A percentile compares a stretch with the other conserved stretches of the same genome.
phyloP scores from a whole-genome alignment of 2,888 invertebrate species.

The Notocelia uddmanniana region DNA sequence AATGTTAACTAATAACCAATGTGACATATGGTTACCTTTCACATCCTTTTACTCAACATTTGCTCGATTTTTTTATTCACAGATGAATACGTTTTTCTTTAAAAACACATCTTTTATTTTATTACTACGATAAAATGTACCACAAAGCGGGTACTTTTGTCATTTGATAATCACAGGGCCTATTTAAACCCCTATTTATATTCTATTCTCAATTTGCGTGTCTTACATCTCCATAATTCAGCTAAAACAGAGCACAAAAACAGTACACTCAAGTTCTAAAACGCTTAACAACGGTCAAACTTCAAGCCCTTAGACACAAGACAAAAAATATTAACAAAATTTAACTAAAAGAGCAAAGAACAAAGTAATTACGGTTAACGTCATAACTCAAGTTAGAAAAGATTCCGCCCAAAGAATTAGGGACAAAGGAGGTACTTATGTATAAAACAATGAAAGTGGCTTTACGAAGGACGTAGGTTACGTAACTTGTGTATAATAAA shows the following conservation, averaged over 20 bases:
- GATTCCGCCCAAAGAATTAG: conserved; percentile 74
- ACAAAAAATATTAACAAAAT: conserved; percentile 40
- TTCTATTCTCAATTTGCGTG: neutral
- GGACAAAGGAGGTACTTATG: conserved; percentile 63
- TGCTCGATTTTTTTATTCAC: neutral
- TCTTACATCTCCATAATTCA: conserved; percentile 1
- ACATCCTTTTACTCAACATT: neutral
- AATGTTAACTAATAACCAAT: neutral
- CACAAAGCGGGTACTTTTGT: neutral
- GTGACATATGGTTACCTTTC: neutral
- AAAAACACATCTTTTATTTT: neutral
- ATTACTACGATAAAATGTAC: neutral
- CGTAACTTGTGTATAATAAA: conserved; percentile 24
- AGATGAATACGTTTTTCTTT: neutral
- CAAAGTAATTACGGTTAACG: conserved; percentile 73
- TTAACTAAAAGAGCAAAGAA: conserved; percentile 43
- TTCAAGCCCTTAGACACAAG: conserved; percentile 32
- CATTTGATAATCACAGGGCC: neutral
- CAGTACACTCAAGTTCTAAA: conserved; percentile 32
- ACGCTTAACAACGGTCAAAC: conserved; percentile 31
- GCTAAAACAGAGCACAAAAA: conserved; percentile 9
- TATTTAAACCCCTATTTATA: neutral
- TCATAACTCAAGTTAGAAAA: conserved; percentile 79
- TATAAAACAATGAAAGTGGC: conserved; percentile 63
- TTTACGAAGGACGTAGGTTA: neutral